Base-by-base conservation (phyloP, 2,888 invertebrate species). In the Mallateleia sp. region DNA sequence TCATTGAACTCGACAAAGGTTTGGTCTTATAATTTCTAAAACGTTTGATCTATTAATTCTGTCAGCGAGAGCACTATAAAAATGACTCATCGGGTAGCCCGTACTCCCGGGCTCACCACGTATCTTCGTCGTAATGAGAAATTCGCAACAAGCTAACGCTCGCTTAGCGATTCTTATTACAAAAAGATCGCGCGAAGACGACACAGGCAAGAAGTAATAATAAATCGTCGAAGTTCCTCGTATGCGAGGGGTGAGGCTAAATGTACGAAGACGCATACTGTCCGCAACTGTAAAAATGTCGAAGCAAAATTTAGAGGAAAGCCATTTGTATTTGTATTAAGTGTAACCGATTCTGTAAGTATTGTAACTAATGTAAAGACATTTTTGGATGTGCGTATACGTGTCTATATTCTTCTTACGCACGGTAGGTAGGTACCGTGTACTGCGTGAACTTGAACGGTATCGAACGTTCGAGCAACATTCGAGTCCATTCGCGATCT, bases 361-460 rank as follows among this genome's bases (percentile, higher is more conserved):
- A 88, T 56, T 88, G 89, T 90, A 90, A 89, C 84, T 86, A 90
- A 90, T 83, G 89, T 74, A 67, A 85, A 85, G 66, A 79, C 38
- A 69, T 66, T 92, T 92, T 93, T 92, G 92, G 79, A 91, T 93
- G 91, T 93, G 91, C 90, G 91, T 93, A 91, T 93, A 92, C 90
- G 92, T 93, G 93, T 93, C 92, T 93, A 93, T 92, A 92, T 88
- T 89, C 91, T 90, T 88, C 87, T 92, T 89, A 88, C 90, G 91
- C 89, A 90, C 89, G 85, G 83, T 90, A 85, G 54, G 52, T 78
- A 80, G 81, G 75, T 77, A 86, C 72, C 66, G 62, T 81, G 84
- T 81, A 83, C 62, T 79, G 67, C 42, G 74, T 62, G 64, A 72
- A 78, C 74, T 69, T 47, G 74, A 56, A 85, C 64, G 56, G 25